Evolutionary conservation across 2,113 vertebrate species (phyloP).

Genomic region (Actenoides hombroni): DNA sequence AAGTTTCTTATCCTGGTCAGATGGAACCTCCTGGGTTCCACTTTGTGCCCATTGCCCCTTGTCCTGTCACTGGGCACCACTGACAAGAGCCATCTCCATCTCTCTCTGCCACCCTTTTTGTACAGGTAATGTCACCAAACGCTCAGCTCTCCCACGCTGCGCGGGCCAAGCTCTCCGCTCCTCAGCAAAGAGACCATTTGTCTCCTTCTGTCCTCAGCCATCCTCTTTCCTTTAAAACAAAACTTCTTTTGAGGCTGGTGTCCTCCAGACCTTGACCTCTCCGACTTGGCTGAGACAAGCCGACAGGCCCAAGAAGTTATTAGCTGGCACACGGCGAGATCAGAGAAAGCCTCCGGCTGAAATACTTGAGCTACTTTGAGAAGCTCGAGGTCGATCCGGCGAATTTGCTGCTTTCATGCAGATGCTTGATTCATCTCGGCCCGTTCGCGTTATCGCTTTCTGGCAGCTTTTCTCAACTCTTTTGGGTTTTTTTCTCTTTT

Average conservation of each 20-base stretch:
- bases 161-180: rapidly evolving
- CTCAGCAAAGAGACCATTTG: neutral
- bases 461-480: neutral
- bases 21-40: neutral
- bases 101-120: neutral
- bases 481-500: neutral
- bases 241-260: neutral
- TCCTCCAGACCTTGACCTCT: neutral
- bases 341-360: neutral
- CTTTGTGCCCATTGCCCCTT: neutral
- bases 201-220: neutral
- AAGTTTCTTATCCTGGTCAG: neutral
- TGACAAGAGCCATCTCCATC: neutral
- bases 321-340: neutral
- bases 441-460: conserved; percentile 1
- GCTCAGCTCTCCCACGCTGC: rapidly evolving
- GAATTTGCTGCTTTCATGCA: neutral
- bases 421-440: neutral
- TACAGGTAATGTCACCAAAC: rapidly evolving
- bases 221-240: neutral
- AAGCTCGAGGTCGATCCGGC: neutral
- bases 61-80: neutral
- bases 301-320: neutral
- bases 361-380: neutral
- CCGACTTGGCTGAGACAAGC: neutral